These are phyloP conservation scores for Crocuta crocuta DNA, from an alignment of 2,113 vertebrate species.

Conservation along the genomic window DNA sequence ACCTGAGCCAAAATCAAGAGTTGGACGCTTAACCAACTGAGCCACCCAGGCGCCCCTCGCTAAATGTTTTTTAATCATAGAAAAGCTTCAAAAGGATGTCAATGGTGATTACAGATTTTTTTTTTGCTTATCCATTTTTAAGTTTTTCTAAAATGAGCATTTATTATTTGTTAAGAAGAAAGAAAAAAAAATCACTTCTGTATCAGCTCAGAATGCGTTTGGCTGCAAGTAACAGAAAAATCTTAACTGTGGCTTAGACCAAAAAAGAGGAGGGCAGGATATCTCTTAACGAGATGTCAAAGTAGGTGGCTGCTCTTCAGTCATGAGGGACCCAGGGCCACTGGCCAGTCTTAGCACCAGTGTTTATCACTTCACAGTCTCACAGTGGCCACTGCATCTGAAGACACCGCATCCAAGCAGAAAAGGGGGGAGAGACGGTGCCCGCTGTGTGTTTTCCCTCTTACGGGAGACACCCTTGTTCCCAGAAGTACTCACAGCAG, in stretches of 20 bases:
- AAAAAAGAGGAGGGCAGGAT: background rate
- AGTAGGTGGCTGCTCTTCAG: background rate
- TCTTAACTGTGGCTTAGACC: background rate
- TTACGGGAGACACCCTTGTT: background rate
- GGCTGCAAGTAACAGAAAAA: background rate
- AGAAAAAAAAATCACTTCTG: background rate
- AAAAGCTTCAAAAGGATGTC: constrained; percentile 21
- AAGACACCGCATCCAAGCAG: background rate
- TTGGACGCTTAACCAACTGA: too few relatives aligned
- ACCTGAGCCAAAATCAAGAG: too few relatives aligned
- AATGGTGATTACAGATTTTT: background rate
- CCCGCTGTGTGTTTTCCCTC: background rate
- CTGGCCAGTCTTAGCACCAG: background rate
- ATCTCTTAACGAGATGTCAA: background rate
- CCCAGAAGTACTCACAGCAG: background rate
- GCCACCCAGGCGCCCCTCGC: too few relatives aligned
- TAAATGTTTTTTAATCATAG: background rate
- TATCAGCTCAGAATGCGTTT: background rate
- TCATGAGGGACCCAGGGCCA: background rate
- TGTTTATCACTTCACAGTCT: background rate
- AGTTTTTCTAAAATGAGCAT: constrained; percentile 31
- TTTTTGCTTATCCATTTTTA: background rate
- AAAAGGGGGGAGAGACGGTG: background rate
- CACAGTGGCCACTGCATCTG: background rate
- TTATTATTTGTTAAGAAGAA: background rate